Percentiles rank a stretch among this genome's conserved stretches.
Evolutionary conservation across 2,113 vertebrate genomes (phyloP).

Genomic region (Pionites leucogaster): DNA sequence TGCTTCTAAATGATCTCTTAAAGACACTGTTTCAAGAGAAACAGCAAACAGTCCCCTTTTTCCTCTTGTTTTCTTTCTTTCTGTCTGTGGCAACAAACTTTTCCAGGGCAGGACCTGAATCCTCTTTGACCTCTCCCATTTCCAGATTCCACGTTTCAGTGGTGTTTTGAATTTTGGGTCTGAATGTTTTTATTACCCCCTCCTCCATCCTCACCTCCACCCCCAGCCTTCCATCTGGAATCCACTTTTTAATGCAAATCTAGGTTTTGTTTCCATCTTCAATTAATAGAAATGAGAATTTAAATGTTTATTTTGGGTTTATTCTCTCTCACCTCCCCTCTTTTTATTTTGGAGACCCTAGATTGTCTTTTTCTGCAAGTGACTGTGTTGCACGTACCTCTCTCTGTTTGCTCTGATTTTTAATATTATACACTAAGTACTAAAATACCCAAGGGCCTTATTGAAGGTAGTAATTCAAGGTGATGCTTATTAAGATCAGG

Average conservation of each 20-base stretch:
- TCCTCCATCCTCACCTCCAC: background rate
- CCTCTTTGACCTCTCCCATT: background rate
- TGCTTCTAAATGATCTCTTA: conserved; percentile 24
- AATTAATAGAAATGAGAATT: background rate
- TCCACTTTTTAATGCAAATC: background rate
- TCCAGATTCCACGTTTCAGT: background rate
- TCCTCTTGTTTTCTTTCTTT: background rate
- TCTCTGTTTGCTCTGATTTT: background rate
- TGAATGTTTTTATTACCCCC: background rate
- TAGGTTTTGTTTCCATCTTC: background rate
- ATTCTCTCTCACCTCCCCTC: background rate
- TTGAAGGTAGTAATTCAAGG: conserved; percentile 4
- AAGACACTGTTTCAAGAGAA: background rate
- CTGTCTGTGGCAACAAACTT: background rate
- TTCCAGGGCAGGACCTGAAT: background rate
- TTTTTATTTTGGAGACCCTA: background rate
- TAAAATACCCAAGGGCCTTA: background rate
- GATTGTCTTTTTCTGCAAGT: background rate
- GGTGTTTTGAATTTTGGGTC: background rate
- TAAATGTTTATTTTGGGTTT: background rate
- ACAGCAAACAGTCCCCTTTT: background rate
- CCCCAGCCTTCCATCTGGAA: background rate
- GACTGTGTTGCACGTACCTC: background rate
- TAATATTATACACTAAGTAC: background rate
- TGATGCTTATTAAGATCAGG: background rate